A percentile compares a stretch with the other conserved stretches of the same genome.
These are phyloP conservation scores for Gerris buenoi DNA, from an alignment of 1,140 invertebrate species.

Conservation along the genomic window DNA sequence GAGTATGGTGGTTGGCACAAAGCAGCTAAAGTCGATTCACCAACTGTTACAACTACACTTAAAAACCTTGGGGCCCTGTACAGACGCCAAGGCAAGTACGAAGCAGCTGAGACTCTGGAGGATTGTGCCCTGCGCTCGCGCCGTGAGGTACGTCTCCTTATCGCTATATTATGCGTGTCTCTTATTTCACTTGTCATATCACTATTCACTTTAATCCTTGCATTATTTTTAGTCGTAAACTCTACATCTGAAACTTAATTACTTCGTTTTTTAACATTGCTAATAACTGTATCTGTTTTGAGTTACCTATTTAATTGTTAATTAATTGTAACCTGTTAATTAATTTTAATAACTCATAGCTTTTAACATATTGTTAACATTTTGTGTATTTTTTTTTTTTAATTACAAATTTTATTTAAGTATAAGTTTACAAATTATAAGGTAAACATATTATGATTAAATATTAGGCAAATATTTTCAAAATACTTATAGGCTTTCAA, in stretches of 20 bases:
- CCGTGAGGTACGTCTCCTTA: conserved; percentile 55
- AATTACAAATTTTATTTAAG: too few species aligned
- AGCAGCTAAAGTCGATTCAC: conserved; percentile 94
- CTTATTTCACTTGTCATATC: not conserved
- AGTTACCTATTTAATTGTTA: not conserved
- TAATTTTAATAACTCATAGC: too few species aligned
- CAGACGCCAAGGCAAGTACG: conserved; percentile 83
- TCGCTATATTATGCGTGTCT: not conserved
- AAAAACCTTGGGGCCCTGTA: conserved; percentile 96
- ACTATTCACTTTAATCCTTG: not conserved
- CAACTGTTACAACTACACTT: conserved; percentile 89
- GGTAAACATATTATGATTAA: too few species aligned
- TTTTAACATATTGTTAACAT: too few species aligned
- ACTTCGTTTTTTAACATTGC: not conserved
- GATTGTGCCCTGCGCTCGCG: conserved; percentile 87
- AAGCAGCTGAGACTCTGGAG: conserved; percentile 95
- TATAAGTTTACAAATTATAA: too few species aligned
- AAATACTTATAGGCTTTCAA: too few species aligned
- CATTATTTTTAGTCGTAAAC: not conserved
- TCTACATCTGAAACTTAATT: not conserved
- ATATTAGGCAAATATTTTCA: too few species aligned
- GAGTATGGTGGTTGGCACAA: conserved; percentile 97
- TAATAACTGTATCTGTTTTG: not conserved
- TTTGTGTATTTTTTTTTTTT: too few species aligned
- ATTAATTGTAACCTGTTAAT: not conserved